Evolutionary conservation across 1,140 invertebrate species (phyloP).

Genomic region (Pollicipes pollicipes): DNA sequence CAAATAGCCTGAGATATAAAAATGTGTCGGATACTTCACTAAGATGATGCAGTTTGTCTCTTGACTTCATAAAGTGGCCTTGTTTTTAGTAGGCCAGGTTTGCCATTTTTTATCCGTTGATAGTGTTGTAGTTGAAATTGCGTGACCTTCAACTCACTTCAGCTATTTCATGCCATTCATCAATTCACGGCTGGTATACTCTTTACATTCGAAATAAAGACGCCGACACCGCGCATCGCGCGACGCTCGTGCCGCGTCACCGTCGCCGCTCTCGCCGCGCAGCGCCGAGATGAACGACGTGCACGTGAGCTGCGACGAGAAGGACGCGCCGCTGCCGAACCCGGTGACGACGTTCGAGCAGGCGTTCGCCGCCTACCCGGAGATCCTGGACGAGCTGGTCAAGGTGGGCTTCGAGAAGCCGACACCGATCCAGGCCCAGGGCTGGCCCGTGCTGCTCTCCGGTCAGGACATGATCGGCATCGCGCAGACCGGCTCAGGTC

Average conservation of each 20-base stretch:
- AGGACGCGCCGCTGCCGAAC: slow-evolving; percentile 46
- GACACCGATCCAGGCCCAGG: slow-evolving; percentile 77
- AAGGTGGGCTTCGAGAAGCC: slow-evolving; percentile 64
- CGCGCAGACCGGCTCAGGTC: slow-evolving; percentile 79
- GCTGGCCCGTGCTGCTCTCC: slow-evolving; percentile 69
- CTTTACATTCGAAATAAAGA: no score
- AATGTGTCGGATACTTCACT: no score
- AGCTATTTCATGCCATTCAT: no score
- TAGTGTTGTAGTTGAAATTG: not conserved
- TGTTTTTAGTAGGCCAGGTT: not conserved
- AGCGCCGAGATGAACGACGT: slow-evolving; percentile 14
- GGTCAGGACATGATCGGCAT: slow-evolving; percentile 82
- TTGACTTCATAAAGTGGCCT: no score
- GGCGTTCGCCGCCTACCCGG: slow-evolving; percentile 59
- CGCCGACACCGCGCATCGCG: no score
- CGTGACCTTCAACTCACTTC: no score
- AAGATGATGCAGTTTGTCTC: no score
- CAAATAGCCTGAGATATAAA: not conserved
- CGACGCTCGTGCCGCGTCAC: no score
- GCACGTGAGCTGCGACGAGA: slow-evolving; percentile 17
- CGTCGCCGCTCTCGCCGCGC: no score
- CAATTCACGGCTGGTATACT: no score
- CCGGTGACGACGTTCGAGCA: slow-evolving; percentile 66
- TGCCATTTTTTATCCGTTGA: not conserved
- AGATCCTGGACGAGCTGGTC: slow-evolving; percentile 59